Percentiles rank a stretch among this genome's conserved stretches.
phyloP scores from a whole-genome alignment of 2,797 vertebrate genomes.

The Mergus octosetaceus region DNA sequence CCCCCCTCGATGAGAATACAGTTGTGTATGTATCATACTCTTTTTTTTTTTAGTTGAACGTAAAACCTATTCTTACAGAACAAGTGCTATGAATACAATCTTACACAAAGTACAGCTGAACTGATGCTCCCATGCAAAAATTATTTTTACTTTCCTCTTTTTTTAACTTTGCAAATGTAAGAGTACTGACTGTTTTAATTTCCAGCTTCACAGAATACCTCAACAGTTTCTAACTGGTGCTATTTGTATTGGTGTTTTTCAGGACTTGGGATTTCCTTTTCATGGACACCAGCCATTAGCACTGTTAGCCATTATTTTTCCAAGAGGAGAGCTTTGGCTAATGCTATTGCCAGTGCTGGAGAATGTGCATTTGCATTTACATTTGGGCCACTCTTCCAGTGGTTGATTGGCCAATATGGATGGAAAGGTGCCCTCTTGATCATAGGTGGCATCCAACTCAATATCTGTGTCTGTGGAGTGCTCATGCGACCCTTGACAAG shows the following conservation, averaged over 20 bases:
- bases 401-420: conserved; percentile 53
- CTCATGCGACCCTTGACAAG: conserved; percentile 38
- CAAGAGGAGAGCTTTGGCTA: conserved; percentile 52
- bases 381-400: conserved; percentile 59
- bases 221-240: background rate
- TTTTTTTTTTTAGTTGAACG: background rate
- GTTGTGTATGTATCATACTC: background rate
- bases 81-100: background rate
- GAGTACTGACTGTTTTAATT: background rate
- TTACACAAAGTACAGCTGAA: background rate
- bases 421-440: conserved; percentile 63
- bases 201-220: background rate
- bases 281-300: conserved; percentile 57
- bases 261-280: conserved; percentile 66
- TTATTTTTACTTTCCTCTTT: background rate
- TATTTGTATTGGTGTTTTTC: conserved; percentile 28
- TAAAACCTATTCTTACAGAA: background rate
- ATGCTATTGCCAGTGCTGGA: conserved; percentile 56
- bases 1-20: background rate
- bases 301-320: conserved; percentile 66
- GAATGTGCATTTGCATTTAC: conserved; percentile 62
- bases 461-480: conserved; percentile 54
- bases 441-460: conserved; percentile 60
- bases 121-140: background rate
- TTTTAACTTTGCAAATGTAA: background rate